Base-by-base conservation (phyloP, 1,140 invertebrate species). In the Sipha flava region DNA sequence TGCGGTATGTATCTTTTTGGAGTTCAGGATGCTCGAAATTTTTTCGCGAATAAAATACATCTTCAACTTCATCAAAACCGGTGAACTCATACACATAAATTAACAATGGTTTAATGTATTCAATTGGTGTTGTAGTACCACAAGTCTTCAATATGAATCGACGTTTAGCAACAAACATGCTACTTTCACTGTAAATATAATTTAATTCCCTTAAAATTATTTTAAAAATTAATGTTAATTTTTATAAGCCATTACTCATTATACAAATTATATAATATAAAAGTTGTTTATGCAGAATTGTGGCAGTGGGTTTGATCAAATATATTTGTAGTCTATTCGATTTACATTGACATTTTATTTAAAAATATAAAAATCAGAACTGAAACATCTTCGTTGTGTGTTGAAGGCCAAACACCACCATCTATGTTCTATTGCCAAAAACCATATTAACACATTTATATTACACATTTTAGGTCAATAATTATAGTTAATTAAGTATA, bases 111-210 rank as follows among this genome's bases (percentile, higher is more conserved):
- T 93, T 91, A 81, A 99, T 87, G 85, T 97, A 98, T 80, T 94
- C 89, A 64, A 99, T 88, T n/a, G 97, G 93, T 40, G 96, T 98
- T 21, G 97, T 99, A 0, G 94, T 97, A 21, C 98, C 98, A 87
- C 98, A 99, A 1, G 98, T 99, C 87, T 99, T 99, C 83, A 99
- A 87, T 83, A 99, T 99, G 86, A 98, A 94, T 29, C 96, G 90
- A 31, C 93, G 89, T 82, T 94, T 92, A 2, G 95, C 95, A 66
- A 99, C 91, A 88, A 99, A 99, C 95, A 99, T 95, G 86, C 95
- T 98, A 89, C 96, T 98, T 87, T 99, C 97, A 86, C 96, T 98
- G 88, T 47, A 66, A 89, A 86, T 81, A 79, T 81, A 81, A 81
- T 18, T 34, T 70, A 23, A 70, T 70, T 45, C 45, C 9, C 47